Percentiles rank a stretch among this genome's conserved stretches.
Conservation (phyloP, 2,113 vertebrate genomes). For the Sphaerodactylus townsendi region DNA sequence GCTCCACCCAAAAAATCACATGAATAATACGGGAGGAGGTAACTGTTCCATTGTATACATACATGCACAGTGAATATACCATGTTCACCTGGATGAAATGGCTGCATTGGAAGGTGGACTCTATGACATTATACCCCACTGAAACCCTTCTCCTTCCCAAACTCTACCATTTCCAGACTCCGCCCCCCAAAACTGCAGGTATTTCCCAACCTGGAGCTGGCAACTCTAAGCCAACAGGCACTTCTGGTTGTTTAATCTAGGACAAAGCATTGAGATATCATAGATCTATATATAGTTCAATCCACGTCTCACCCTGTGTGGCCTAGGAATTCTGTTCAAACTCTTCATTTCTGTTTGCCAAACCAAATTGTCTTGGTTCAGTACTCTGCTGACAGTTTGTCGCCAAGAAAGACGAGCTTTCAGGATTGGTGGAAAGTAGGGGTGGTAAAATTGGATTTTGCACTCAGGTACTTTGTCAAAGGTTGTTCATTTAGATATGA, state of each 20-base stretch:
- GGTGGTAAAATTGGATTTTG: slow-evolving; percentile 13
- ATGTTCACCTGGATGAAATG: too few species aligned
- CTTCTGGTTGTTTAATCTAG: neutral
- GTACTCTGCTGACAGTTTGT: neutral
- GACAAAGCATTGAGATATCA: neutral
- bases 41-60: too few species aligned
- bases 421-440: slow-evolving; percentile 15
- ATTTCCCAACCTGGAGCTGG: too few species aligned
- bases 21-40: too few species aligned
- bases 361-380: neutral
- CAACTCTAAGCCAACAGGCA: too few species aligned
- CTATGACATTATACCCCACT: too few species aligned
- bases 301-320: neutral
- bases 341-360: neutral
- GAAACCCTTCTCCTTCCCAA: too few species aligned
- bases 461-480: slow-evolving; percentile 20
- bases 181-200: too few species aligned
- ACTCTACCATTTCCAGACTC: too few species aligned
- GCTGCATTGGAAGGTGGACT: too few species aligned
- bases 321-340: neutral
- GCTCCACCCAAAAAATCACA: too few species aligned
- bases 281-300: neutral
- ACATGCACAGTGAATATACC: too few species aligned
- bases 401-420: slow-evolving; percentile 3
- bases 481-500: slow-evolving; percentile 9